Conservation (phyloP, 2,797 vertebrate genomes). For the Halcyon smyrnensis region DNA sequence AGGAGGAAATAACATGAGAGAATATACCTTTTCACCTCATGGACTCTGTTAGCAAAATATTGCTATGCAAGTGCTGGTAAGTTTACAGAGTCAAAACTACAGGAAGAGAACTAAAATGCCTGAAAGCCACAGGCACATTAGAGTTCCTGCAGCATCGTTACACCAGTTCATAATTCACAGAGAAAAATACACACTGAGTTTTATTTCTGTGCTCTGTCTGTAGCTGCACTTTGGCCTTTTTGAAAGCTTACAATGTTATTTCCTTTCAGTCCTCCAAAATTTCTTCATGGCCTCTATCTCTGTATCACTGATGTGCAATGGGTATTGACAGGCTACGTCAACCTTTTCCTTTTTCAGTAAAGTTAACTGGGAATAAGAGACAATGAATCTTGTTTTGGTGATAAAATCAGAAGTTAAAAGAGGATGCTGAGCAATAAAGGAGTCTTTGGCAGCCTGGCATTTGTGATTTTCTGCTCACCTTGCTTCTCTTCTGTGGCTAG, state of each 20-base stretch:
- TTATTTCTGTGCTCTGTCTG: background rate
- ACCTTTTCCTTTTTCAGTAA: slow-evolving; percentile 2
- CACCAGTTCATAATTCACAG: background rate
- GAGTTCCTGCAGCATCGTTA: background rate
- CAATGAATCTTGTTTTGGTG: background rate
- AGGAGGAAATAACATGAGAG: accelerated
- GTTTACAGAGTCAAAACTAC: background rate
- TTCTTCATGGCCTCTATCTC: background rate
- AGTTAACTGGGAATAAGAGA: background rate
- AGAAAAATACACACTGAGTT: background rate
- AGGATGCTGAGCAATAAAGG: background rate
- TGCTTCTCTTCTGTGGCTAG: background rate
- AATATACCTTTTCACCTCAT: background rate
- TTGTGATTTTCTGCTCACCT: background rate
- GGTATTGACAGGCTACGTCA: background rate
- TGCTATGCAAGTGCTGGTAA: background rate
- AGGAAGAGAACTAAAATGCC: background rate
- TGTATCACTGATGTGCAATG: background rate
- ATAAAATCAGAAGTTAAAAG: background rate
- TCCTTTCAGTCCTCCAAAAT: background rate
- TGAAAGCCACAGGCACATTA: background rate
- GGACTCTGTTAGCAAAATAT: background rate
- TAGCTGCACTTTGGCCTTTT: background rate
- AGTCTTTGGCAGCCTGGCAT: background rate
- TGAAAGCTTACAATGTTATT: background rate